phyloP scores from a whole-genome alignment of 2,113 vertebrate genomes.

The Sceloporus undulatus region DNA sequence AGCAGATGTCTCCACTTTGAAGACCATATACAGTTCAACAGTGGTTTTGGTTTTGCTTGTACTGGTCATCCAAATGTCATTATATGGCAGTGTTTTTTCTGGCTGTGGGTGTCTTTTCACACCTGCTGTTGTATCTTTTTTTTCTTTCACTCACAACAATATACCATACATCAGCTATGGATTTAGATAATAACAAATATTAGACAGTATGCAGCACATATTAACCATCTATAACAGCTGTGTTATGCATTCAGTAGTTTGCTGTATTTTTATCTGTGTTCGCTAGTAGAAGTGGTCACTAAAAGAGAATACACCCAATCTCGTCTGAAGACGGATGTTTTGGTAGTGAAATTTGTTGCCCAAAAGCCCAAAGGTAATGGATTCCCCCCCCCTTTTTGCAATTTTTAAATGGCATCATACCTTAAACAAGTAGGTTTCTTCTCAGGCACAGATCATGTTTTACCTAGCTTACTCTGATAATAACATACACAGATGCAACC shows the following conservation, averaged over 20 bases:
- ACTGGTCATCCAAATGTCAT: slow-evolving; percentile 36
- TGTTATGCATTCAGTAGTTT: slow-evolving; percentile 57
- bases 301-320: slow-evolving; percentile 67
- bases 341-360: slow-evolving; percentile 61
- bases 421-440: slow-evolving; percentile 60
- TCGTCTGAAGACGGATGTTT: slow-evolving; percentile 67
- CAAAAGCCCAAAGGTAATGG: slow-evolving; percentile 52
- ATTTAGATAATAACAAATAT: slow-evolving; percentile 62
- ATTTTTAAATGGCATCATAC: slow-evolving; percentile 73
- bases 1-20: no score
- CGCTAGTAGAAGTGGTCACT: slow-evolving; percentile 56
- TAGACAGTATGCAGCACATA: slow-evolving; percentile 66
- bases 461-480: slow-evolving; percentile 67
- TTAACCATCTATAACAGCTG: slow-evolving; percentile 67
- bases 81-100: slow-evolving; percentile 33
- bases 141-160: slow-evolving; percentile 18
- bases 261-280: slow-evolving; percentile 46
- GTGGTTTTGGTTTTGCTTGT: slow-evolving; percentile 28
- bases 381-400: slow-evolving; percentile 58
- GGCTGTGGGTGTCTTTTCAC: slow-evolving; percentile 40
- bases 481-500: slow-evolving; percentile 44
- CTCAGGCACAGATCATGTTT: slow-evolving; percentile 60
- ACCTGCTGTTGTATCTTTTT: slow-evolving; percentile 46
- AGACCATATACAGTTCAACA: no score
- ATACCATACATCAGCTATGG: slow-evolving; percentile 32